Base-by-base conservation (phyloP, 2,113 vertebrate genomes). In the Oryzias celebensis region DNA sequence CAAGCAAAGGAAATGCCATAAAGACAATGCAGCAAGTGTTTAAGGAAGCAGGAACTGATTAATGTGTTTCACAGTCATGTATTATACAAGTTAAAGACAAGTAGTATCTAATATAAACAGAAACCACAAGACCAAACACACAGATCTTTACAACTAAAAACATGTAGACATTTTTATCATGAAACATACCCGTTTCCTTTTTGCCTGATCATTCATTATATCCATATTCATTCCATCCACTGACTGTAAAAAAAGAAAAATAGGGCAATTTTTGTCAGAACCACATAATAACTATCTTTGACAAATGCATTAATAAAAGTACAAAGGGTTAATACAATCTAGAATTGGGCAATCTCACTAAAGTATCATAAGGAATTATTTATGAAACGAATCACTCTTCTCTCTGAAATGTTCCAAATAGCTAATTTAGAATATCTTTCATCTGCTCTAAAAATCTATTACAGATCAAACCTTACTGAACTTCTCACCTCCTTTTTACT, bases 111-210 rank as follows among this genome's bases (percentile, higher is more conserved):
- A 24, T 22, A 41, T 23, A 28, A 60, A 44, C 14, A 4, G 26
- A 0, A 43, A 20, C 42, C 47, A 52, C 7, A 3, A 10, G 1
- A 5, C 16, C 36, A 20, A 53, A 23, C n/a, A 7, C 10, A 52
- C 1, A 50, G 14, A 2, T 23, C 20, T 3, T 4, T 0, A 15
- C 4, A 18, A 23, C 60, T 13, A 1, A 1, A 26, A 8, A 58
- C 45, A 24, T 44, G 7, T 47, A 14, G 46, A 48, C 17, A 0
- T 4, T 22, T 24, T 24, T 6, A 45, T 14, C 13, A 23, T 15
- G 41, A 5, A 16, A 82, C 87, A 89, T 92, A 98, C 97, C 89
- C 91, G 91, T 89, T 93, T 94, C 82, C 81, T 93, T 89, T 93
- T 96, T 7, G 91, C 58, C 20, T 90, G 93, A 59, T 90, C 90